Base-by-base conservation (phyloP, 2,888 invertebrate genomes). In the Pinctada fucata region DNA sequence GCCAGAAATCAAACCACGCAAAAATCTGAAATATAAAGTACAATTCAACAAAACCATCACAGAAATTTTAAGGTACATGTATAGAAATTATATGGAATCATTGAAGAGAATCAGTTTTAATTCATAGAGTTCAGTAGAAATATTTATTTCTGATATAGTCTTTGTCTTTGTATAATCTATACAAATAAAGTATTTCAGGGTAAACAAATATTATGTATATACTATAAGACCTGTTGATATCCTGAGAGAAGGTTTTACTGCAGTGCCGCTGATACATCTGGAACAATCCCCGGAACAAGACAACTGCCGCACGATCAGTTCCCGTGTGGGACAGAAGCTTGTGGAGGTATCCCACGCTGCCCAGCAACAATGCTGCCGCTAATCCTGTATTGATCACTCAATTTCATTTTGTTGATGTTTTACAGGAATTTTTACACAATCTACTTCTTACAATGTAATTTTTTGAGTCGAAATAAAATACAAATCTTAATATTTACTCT, bases 311-410 rank as follows among this genome's bases (percentile, higher is more conserved):
- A 49, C 79, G 74, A 1, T 82, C 79, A 67, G 82, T 83, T 31
- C 85, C 87, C 48, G 86, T 86, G 72, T 87, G 86, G 81, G 85
- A 86, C 0, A 85, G 86, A 50, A 86, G 76, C 73, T 88, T 88
- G 78, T 88, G 87, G 67, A 88, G 79, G 74, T 84, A 85, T 64
- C 84, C 85, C 47, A 87, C 69, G 76, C 85, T 85, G 13, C 85
- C 84, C 45, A 88, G 79, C 51, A 88, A 71, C 50, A 85, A 78
- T 5, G 87, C 86, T 45, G 85, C 84, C 70, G 84, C 86, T 47
- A 83, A 66, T 52, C 86, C 87, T 87, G 72, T 52, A 65, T 31
- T 31, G 31, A 31, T 31, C 31, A 31, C 31, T 31, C 31, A 31
- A 31, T 31, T 31, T 31, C 31, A 31, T 31, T 31, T 31, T 31